Evolutionary conservation across 2,797 vertebrate genomes (phyloP), one percentile per base, ranked within the genome.

Genomic region (Amniataba percoides): DNA sequence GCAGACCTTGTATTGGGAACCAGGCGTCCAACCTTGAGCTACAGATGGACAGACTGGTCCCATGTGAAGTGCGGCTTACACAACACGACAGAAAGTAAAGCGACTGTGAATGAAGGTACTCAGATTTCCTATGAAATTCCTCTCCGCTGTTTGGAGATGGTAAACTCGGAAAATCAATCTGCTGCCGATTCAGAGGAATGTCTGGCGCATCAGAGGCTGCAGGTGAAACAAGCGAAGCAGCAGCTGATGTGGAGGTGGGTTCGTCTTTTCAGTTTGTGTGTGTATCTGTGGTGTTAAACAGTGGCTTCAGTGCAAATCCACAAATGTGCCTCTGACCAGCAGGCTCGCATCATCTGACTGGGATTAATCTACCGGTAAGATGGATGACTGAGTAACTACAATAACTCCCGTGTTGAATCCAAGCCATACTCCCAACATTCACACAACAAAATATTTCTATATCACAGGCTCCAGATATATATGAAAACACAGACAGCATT

Each of bases 291-390:
- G 11, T 36, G 43, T 45, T 57, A n/a, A 49, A 42, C 0, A 5
- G 19, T 3, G 77, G 19, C 67, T 76, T 34, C 53, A 45, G n/a
- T 72, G 11, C 81, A 12, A 51, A 1, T 46, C 53, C 36, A 71
- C 19, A 57, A 76, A 65, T 77, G 74, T 67, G 64, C 75, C 77
- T 64, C 68, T 78, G 67, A 77, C 56, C 71, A 53, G 48, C 65
- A 79, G 66, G 12, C 52, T 74, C 72, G 80, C 27, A 71, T 90
- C 89, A 90, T 81, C 84, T 92, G 90, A 93, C 71, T 73, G 80
- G 81, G 86, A 94, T 92, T 90, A 93, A 58, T 63, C 55, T 51
- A 48, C 51, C 42, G 31, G 8, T 64, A 36, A 42, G 9, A 23
- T 62, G 43, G 27, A 51, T 19, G 55, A 36, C 53, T 58, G 25